A percentile compares a stretch with the other conserved stretches of the same genome.
phyloP scores from a whole-genome alignment of 2,888 invertebrate genomes.

The Mycalesis mineus region DNA sequence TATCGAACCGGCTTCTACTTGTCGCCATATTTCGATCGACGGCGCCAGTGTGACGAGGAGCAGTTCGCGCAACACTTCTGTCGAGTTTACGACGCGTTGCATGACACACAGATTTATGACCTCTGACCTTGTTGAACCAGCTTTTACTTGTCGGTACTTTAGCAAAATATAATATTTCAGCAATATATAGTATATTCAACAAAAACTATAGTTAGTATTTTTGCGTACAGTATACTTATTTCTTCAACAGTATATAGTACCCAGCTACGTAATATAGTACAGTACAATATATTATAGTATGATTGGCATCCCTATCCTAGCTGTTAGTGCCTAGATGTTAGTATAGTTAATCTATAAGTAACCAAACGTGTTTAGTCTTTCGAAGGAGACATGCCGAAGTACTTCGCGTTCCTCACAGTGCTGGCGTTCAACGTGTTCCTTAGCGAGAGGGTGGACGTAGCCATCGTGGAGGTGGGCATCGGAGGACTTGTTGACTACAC shows the following conservation, averaged over 20 bases:
- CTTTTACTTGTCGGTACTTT: conserved; percentile 97
- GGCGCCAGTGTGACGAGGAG: conserved; percentile 86
- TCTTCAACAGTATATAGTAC: too few relatives aligned
- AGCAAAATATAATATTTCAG: too few relatives aligned
- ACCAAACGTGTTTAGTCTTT: conserved; percentile 57
- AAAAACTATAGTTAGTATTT: too few relatives aligned
- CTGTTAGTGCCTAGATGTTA: too few relatives aligned
- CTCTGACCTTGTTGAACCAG: conserved; percentile 85
- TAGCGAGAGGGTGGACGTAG: conserved; percentile 91
- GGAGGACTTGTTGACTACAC: conserved; percentile 97
- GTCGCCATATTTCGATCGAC: conserved; percentile 95
- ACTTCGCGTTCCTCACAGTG: conserved; percentile 96
- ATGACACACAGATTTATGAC: conserved; percentile 50
- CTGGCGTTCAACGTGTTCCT: conserved; percentile 94
- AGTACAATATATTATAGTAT: too few relatives aligned
- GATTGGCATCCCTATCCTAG: too few relatives aligned
- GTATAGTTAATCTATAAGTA: too few relatives aligned
- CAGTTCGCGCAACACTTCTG: conserved; percentile 90
- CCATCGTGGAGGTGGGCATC: conserved; percentile 97
- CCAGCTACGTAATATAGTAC: too few relatives aligned
- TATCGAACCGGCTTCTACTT: conserved; percentile 95
- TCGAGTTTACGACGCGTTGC: conserved; percentile 83
- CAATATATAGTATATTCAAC: too few relatives aligned
- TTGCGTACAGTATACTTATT: too few relatives aligned
- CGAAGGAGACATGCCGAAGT: conserved; percentile 89